These are phyloP conservation scores for Hystrix cristata DNA, from an alignment of 2,113 vertebrate species.

Conservation along the genomic window DNA sequence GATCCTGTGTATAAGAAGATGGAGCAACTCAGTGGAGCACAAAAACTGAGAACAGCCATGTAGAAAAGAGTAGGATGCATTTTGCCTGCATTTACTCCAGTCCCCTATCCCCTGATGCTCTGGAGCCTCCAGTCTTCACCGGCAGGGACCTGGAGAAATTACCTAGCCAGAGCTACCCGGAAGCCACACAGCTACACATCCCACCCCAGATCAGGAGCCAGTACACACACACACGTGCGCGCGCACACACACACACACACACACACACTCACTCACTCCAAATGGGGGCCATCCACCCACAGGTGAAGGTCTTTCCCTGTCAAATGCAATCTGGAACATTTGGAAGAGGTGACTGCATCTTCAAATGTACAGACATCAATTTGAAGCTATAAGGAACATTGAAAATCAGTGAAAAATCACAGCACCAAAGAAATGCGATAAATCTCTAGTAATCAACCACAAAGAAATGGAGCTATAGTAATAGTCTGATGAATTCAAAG, in stretches of 20 bases:
- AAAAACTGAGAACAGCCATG: not conserved
- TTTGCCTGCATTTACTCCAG: not conserved
- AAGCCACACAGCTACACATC: not conserved
- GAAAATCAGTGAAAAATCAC: not conserved
- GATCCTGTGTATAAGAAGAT: not conserved
- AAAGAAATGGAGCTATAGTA: not conserved
- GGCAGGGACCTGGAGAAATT: not conserved
- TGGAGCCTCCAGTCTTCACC: not conserved
- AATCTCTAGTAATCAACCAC: not conserved
- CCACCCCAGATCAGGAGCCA: not conserved
- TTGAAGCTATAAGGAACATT: not conserved
- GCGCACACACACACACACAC: no score
- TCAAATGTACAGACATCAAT: not conserved
- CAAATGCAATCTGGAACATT: not conserved
- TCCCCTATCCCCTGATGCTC: no score
- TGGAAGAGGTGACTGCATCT: not conserved
- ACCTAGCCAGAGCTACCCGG: not conserved
- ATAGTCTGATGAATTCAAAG: not conserved
- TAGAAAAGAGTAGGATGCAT: not conserved
- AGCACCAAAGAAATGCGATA: not conserved
- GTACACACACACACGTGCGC: not conserved
- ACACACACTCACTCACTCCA: not conserved
- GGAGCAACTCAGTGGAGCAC: not conserved
- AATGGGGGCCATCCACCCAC: not conserved
- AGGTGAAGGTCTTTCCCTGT: not conserved